These are phyloP conservation scores for Ptyas mucosa DNA, from an alignment of 2,113 vertebrate genomes.

Conservation along the genomic window DNA sequence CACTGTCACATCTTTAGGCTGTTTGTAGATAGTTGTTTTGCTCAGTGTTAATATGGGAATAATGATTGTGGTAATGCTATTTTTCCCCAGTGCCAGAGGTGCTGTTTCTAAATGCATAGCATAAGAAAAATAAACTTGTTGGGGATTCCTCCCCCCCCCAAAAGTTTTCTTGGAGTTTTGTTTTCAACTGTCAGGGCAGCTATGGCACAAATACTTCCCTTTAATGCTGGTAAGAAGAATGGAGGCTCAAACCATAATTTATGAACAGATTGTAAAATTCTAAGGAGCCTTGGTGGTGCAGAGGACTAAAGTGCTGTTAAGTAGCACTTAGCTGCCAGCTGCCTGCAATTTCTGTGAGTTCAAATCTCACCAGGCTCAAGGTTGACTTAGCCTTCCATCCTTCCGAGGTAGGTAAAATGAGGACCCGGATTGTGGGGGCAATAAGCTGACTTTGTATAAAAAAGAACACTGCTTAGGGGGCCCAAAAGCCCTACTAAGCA, in stretches of 20 bases:
- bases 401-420: no score
- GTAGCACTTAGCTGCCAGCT: no score
- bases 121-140: neutral
- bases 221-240: neutral
- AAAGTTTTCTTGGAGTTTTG: neutral
- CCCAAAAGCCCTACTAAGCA: no score
- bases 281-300: no score
- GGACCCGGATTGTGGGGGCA: no score
- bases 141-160: neutral
- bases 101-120: neutral
- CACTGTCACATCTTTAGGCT: neutral
- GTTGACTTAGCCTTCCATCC: no score
- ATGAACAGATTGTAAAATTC: neutral
- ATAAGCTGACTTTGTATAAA: no score
- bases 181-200: neutral
- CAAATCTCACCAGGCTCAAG: no score
- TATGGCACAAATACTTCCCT: neutral
- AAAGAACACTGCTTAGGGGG: no score
- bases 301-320: no score
- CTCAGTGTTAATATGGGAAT: neutral
- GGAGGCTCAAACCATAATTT: neutral
- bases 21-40: neutral
- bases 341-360: no score
- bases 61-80: neutral
- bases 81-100: neutral